These are phyloP conservation scores for Aplodontia rufa DNA, from an alignment of 2,113 vertebrate genomes.

Conservation along the genomic window DNA sequence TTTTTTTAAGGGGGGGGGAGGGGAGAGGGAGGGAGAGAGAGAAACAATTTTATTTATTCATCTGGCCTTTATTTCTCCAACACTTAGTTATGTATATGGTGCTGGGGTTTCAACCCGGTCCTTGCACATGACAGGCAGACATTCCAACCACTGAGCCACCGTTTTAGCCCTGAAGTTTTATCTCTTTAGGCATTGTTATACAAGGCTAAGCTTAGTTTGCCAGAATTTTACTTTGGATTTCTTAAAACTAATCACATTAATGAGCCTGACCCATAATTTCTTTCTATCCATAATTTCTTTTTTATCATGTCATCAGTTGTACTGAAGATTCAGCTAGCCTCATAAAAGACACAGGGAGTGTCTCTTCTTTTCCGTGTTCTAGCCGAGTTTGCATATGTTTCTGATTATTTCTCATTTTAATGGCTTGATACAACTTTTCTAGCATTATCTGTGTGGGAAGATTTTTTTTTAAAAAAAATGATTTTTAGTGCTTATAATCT, in stretches of 20 bases:
- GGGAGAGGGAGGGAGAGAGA: too few species aligned
- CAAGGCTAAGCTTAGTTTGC: not conserved
- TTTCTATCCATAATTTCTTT: not conserved
- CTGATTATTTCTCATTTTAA: conserved; percentile 4
- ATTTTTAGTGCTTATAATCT: not conserved
- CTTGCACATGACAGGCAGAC: too few species aligned
- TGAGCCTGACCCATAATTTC: not conserved
- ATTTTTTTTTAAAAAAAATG: not conserved
- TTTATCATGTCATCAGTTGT: not conserved
- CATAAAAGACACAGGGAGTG: not conserved
- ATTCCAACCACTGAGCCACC: too few species aligned
- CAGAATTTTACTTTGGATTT: not conserved
- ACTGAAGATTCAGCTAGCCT: not conserved
- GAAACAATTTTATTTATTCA: too few species aligned
- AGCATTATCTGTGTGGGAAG: not conserved
- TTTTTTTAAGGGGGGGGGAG: too few species aligned
- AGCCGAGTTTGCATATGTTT: conserved; percentile 2
- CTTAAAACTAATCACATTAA: not conserved
- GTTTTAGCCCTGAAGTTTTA: not conserved
- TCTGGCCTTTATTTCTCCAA: too few species aligned
- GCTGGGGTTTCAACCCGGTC: too few species aligned
- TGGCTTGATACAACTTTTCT: not conserved
- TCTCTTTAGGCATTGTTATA: not conserved
- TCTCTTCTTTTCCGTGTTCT: not conserved
- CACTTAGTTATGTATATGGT: too few species aligned